A percentile compares a stretch with the other conserved stretches of the same genome.
Conservation (phyloP, 2,888 invertebrate species). For the Tridacna crocea region DNA sequence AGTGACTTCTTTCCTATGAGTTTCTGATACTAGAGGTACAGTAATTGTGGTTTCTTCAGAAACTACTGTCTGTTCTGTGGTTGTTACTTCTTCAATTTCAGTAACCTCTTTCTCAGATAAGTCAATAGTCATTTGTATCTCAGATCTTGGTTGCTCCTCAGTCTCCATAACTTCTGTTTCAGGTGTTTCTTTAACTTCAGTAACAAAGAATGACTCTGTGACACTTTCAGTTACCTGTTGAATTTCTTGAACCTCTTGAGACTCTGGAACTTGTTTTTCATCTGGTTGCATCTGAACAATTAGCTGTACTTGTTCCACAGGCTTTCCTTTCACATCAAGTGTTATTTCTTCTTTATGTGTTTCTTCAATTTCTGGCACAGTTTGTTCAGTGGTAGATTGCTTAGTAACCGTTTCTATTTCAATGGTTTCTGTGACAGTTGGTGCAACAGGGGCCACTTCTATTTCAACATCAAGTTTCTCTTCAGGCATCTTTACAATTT, state of each 20-base stretch:
- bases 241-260: slow-evolving; percentile 59
- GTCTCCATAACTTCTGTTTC: slow-evolving; percentile 57
- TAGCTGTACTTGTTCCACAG: slow-evolving; percentile 75
- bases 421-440: slow-evolving; percentile 62
- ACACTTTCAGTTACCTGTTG: slow-evolving; percentile 60
- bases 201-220: slow-evolving; percentile 59
- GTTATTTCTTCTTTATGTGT: slow-evolving; percentile 71
- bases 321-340: slow-evolving; percentile 68
- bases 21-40: slow-evolving; percentile 47
- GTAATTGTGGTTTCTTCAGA: slow-evolving; percentile 51
- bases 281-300: slow-evolving; percentile 68
- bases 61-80: slow-evolving; percentile 56
- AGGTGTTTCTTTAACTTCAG: slow-evolving; percentile 63
- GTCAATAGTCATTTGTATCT: slow-evolving; percentile 62
- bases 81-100: slow-evolving; percentile 58
- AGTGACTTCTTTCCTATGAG: slow-evolving; percentile 65
- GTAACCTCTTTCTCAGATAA: slow-evolving; percentile 58
- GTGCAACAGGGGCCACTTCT: slow-evolving; percentile 57
- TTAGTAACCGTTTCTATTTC: slow-evolving; percentile 61
- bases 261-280: slow-evolving; percentile 66
- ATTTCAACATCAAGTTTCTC: slow-evolving; percentile 57
- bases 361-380: slow-evolving; percentile 59
- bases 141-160: slow-evolving; percentile 65
- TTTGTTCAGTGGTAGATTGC: slow-evolving; percentile 50
- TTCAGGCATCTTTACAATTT: slow-evolving; percentile 66